Evolutionary conservation across 2,113 vertebrate species (phyloP), one percentile per base, ranked within the genome.

Genomic region (Dendropsophus ebraccatus): DNA sequence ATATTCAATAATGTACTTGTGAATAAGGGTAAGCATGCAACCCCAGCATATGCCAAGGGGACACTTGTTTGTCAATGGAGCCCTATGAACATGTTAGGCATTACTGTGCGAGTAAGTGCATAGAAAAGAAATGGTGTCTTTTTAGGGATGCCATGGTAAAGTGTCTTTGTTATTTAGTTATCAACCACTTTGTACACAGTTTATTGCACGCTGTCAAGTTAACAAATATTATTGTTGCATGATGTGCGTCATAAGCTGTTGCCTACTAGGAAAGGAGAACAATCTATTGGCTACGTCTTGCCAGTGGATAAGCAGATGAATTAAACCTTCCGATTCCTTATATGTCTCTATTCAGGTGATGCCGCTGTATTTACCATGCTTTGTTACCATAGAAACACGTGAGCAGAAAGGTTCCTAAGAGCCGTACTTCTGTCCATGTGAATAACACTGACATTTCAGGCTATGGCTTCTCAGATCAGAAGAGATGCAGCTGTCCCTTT

Each of bases 321-420:
- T 60, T 30, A 86, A 80, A 25, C n/a, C 76, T 86, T 72, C 35
- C 49, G 49, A 58, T 86, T 80, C 60, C 52, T 58, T 80, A 80
- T 62, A 76, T 49, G 70, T 80, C 65, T 80, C 67, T 70, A 58
- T 78, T 70, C 77, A 81, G 76, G 76, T 86, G 76, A 86, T 65
- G 84, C 49, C 62, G 80, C 9, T 60, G 54, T 86, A 81, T 80
- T 81, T 73, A 86, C 65, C 21, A 81, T 17, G 84, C 35, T 37
- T 7, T 19, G 75, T 86, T 72, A 60, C 84, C 65, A 86, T 86
- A 54, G 84, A 72, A 80, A 86, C 84, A 47, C 21, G 17, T 14
- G 50, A 86, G 77, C 65, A 72, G 69, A 86, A 85, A 80, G 2
- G 35, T 72, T 80, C 65, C 76, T 58, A 14, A 11, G 84, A 73